A percentile compares a stretch with the other conserved stretches of the same genome.
Evolutionary conservation across 2,113 vertebrate genomes (phyloP).

Genomic region (Brachypteracias leptosomus): DNA sequence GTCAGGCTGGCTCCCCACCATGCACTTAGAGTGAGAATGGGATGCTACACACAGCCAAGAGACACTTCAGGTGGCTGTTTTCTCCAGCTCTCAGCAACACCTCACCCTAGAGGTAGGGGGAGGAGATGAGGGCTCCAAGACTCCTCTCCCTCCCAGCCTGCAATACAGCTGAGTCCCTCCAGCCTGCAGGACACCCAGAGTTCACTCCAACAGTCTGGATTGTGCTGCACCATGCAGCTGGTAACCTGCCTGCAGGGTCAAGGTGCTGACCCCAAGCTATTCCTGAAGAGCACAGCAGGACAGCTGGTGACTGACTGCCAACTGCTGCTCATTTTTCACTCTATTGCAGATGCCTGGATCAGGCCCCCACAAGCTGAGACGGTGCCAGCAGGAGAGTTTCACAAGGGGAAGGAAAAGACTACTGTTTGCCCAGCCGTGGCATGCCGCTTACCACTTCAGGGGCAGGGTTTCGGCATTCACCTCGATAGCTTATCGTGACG

Average conservation of each 20-base stretch:
- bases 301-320: not conserved
- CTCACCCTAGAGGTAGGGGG: too few relatives aligned
- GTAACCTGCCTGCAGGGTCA: not conserved
- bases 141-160: not conserved
- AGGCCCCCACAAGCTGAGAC: not conserved
- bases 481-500: conserved; percentile 44
- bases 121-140: not conserved
- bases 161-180: accelerated
- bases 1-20: not conserved
- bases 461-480: conserved; percentile 53
- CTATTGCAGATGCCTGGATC: not conserved
- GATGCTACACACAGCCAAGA: not conserved
- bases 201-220: not conserved
- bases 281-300: not conserved
- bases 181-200: not conserved
- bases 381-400: not conserved
- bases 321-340: not conserved
- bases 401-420: not conserved
- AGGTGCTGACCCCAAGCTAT: not conserved
- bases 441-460: conserved; percentile 40
- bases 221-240: accelerated
- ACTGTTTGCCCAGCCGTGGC: not conserved
- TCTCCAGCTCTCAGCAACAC: not conserved
- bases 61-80: not conserved
- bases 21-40: not conserved